phyloP scores from a whole-genome alignment of 2,888 invertebrate species.

The Parnassius apollo region DNA sequence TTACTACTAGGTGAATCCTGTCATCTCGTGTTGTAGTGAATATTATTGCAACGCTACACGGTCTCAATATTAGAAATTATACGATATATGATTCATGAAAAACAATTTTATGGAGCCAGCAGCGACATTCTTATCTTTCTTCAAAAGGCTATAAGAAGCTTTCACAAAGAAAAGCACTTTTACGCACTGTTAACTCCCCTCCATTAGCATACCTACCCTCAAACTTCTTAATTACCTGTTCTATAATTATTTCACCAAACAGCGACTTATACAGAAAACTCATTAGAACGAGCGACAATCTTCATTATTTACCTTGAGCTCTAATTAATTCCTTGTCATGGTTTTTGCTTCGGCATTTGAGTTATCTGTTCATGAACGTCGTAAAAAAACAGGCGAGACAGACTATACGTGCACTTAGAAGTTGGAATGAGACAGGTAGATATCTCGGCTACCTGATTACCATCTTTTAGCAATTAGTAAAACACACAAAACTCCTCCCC shows the following conservation, averaged over 20 bases:
- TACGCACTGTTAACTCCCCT: constrained; percentile 54
- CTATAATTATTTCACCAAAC: constrained; percentile 67
- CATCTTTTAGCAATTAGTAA: constrained; percentile 84
- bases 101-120: too few species aligned
- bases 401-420: constrained; percentile 31
- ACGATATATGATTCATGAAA: too few species aligned
- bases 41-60: too few species aligned
- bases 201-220: constrained; percentile 52
- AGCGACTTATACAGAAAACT: constrained; percentile 63
- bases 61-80: too few species aligned
- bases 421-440: constrained; percentile 49
- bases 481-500: constrained; percentile 83
- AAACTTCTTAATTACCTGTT: constrained; percentile 75
- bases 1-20: too few species aligned
- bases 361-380: constrained; percentile 64
- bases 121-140: neutral
- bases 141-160: constrained; percentile 26
- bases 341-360: constrained; percentile 79
- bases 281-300: constrained; percentile 77
- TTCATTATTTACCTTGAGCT: constrained; percentile 80
- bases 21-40: too few species aligned
- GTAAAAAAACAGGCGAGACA: constrained; percentile 46
- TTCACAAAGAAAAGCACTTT: constrained; percentile 42
- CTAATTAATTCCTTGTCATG: constrained; percentile 82
- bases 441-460: constrained; percentile 75